Evolutionary conservation across 2,113 vertebrate genomes (phyloP).

Genomic region (Pachycephala philippinensis): DNA sequence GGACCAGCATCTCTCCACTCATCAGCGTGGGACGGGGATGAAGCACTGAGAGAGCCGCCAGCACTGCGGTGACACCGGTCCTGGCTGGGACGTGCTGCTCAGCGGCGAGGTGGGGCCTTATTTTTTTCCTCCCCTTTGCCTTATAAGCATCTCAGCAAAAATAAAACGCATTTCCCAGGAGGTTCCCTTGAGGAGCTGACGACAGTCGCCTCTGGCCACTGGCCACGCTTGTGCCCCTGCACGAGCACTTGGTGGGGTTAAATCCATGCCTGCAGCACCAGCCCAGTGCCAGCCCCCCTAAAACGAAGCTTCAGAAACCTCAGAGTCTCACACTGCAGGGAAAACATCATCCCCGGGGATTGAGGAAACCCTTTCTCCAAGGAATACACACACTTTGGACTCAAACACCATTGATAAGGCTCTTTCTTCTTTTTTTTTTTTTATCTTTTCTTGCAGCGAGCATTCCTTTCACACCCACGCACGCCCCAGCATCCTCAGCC

Average conservation of each 20-base stretch:
- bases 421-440: neutral
- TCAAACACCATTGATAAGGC: neutral
- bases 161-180: neutral
- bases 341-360: neutral
- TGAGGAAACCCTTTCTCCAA: neutral
- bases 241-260: accelerated
- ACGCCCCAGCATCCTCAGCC: neutral
- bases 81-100: neutral
- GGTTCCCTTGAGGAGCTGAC: neutral
- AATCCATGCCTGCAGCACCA: neutral
- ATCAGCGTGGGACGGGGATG: accelerated
- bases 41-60: accelerated
- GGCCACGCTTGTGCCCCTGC: neutral
- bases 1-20: neutral
- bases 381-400: neutral
- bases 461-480: conserved; percentile 54
- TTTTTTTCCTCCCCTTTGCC: neutral
- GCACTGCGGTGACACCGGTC: neutral
- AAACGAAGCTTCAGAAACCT: neutral
- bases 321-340: accelerated
- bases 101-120: neutral
- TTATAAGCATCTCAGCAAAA: neutral
- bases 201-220: accelerated
- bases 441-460: neutral
- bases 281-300: neutral